Percentiles rank a stretch among this genome's conserved stretches.
phyloP scores from a whole-genome alignment of 2,888 invertebrate species.

The Lithosia quadra region DNA sequence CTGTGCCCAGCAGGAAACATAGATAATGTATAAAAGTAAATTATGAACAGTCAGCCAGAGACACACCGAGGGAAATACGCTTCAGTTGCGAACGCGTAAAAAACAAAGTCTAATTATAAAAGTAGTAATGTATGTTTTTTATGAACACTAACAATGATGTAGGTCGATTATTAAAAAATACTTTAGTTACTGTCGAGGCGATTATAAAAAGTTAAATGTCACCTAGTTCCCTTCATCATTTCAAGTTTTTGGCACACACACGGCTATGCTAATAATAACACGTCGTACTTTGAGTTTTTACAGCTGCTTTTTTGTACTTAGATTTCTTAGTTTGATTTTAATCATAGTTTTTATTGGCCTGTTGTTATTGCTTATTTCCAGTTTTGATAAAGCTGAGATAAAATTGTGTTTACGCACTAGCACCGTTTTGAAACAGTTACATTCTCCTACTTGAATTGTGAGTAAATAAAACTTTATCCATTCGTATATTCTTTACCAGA shows the following conservation, averaged over 20 bases:
- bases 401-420: too few relatives aligned
- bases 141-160: conserved; percentile 38
- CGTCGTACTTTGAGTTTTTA: conserved; percentile 3
- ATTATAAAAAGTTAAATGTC: conserved; percentile 40
- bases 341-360: background rate
- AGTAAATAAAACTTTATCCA: background rate
- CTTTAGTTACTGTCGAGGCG: conserved; percentile 15
- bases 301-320: conserved; percentile 3
- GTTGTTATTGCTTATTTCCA: background rate
- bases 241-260: conserved; percentile 20
- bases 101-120: conserved; percentile 35
- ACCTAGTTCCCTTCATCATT: conserved; percentile 19
- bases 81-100: conserved; percentile 32
- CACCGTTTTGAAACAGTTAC: background rate
- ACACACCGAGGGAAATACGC: conserved; percentile 44
- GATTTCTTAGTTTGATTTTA: conserved; percentile 18
- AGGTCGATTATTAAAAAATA: conserved; percentile 39
- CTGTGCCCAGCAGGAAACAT: conserved; percentile 47
- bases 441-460: background rate
- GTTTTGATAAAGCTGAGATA: background rate
- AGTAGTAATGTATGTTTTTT: conserved; percentile 34
- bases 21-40: conserved; percentile 38
- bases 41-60: conserved; percentile 37
- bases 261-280: conserved; percentile 30
- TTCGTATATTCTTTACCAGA: background rate